Evolutionary conservation across 1,140 invertebrate species (phyloP), one percentile per base, ranked within the genome.

Genomic region (Philopotamus ludificatus): DNA sequence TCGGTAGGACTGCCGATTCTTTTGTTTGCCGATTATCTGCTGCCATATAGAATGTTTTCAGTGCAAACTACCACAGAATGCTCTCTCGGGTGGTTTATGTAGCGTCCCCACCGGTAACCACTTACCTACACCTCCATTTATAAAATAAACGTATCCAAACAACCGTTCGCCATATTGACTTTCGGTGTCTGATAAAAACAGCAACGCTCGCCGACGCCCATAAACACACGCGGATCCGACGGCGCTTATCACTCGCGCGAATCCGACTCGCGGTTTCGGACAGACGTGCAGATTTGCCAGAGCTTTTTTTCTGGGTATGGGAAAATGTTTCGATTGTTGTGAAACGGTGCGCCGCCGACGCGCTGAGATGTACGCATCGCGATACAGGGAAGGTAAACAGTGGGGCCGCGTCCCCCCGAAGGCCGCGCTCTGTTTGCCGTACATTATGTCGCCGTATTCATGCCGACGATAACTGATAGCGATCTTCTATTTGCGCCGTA

Each of bases 401-500:
- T n/a, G n/a, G n/a, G n/a, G n/a, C n/a, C n/a, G n/a, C n/a, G n/a
- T n/a, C n/a, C n/a, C n/a, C n/a, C n/a, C n/a, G n/a, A n/a, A n/a
- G 28, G 28, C 12, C 28, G 4, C 12, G 28, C 12, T 12, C 9
- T 69, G 67, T 69, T 69, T 69, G 67, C 64, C 10, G 7, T 66
- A 54, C 68, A 70, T 70, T 70, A 70, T 70, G 68, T 63, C 68
- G 64, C 68, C 50, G 42, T 53, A 62, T 66, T 66, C 65, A 66
- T 66, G 34, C 60, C 28, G 34, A 54, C 44, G 59, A 64, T 68
- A 60, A 54, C 68, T 61, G 68, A 70, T 70, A 70, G 50, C 65
- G 53, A 70, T 70, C 68, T 70, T 62, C 61, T 70, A 70, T 70
- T 67, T 70, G 68, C 68, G 20, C 65, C 62, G 65, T 67, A 67